phyloP scores from a whole-genome alignment of 1,140 invertebrate genomes.

The Hydropsyche tenuis region DNA sequence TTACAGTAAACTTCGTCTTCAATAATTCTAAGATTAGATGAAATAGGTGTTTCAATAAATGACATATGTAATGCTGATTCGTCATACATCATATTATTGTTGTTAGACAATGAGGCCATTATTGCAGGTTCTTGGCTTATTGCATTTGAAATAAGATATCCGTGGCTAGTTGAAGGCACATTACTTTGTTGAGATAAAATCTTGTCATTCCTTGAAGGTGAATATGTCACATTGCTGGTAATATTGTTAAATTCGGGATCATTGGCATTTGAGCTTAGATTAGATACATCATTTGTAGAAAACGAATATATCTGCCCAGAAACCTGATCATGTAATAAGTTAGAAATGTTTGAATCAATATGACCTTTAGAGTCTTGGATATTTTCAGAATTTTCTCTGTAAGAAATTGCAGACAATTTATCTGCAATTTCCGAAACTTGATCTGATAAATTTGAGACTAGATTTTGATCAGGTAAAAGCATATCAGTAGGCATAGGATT shows the following conservation, averaged over 20 bases:
- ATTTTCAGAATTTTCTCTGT: conserved; percentile 45
- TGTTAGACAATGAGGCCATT: conserved; percentile 58
- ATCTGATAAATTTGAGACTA: conserved; percentile 60
- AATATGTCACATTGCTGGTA: conserved; percentile 47
- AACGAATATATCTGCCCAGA: conserved; percentile 56
- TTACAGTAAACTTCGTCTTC: conserved; percentile 57
- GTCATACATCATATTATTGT: conserved; percentile 58
- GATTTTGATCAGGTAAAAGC: conserved; percentile 57
- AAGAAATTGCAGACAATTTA: conserved; percentile 56
- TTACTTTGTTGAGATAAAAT: conserved; percentile 55
- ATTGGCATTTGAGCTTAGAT: conserved; percentile 53
- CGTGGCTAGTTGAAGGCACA: conserved; percentile 63
- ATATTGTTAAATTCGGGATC: conserved; percentile 40
- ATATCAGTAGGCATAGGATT: conserved; percentile 50
- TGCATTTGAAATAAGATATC: conserved; percentile 65
- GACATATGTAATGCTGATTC: conserved; percentile 47
- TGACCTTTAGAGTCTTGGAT: conserved; percentile 23
- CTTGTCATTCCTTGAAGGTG: conserved; percentile 50
- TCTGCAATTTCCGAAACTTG: conserved; percentile 62
- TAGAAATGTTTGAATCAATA: conserved; percentile 44
- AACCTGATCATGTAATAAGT: conserved; percentile 45
- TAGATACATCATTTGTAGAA: conserved; percentile 59
- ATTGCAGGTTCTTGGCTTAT: conserved; percentile 61
- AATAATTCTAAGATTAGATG: conserved; percentile 53
- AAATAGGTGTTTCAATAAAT: conserved; percentile 33